These are phyloP conservation scores for Fopius arisanus DNA, from an alignment of 1,140 invertebrate genomes.

Conservation along the genomic window DNA sequence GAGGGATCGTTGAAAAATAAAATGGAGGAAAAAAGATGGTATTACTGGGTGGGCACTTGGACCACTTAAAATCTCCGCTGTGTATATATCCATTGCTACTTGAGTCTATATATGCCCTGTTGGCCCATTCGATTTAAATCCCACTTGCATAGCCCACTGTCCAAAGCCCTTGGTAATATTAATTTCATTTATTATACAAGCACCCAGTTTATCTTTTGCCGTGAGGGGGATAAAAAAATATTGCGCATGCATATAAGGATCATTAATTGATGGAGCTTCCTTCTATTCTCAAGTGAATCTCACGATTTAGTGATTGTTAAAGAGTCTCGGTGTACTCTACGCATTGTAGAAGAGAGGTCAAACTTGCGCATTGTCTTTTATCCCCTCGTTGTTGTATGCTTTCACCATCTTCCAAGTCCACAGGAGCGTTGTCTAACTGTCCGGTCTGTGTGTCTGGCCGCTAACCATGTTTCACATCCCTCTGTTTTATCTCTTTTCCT, in stretches of 20 bases:
- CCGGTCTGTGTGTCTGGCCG: slow-evolving; percentile 3
- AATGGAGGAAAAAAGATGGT: slow-evolving; percentile 32
- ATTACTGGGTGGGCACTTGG: slow-evolving; percentile 28
- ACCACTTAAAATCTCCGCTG: slow-evolving; percentile 33
- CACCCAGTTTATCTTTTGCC: background rate
- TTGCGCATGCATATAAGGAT: background rate
- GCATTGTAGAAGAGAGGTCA: slow-evolving; percentile 6
- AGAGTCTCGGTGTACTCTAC: background rate
- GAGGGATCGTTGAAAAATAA: background rate
- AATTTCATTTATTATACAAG: slow-evolving; percentile 30
- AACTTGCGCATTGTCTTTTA: background rate
- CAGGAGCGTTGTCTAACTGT: slow-evolving; percentile 15
- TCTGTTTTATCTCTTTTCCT: background rate
- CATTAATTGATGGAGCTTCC: slow-evolving; percentile 1
- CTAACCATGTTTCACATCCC: slow-evolving; percentile 10
- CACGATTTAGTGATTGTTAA: slow-evolving; percentile 4
- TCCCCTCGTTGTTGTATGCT: background rate
- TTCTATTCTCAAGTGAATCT: slow-evolving; percentile 8
- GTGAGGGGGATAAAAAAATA: background rate
- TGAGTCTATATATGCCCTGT: slow-evolving; percentile 18
- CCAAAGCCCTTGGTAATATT: slow-evolving; percentile 17
- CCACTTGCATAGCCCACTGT: slow-evolving; percentile 19
- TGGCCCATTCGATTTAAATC: slow-evolving; percentile 33
- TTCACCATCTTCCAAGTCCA: slow-evolving; percentile 1
- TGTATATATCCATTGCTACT: slow-evolving; percentile 21